Evolutionary conservation across 2,797 vertebrate genomes (phyloP), one percentile per base, ranked within the genome.

Genomic region (Mareca penelope): DNA sequence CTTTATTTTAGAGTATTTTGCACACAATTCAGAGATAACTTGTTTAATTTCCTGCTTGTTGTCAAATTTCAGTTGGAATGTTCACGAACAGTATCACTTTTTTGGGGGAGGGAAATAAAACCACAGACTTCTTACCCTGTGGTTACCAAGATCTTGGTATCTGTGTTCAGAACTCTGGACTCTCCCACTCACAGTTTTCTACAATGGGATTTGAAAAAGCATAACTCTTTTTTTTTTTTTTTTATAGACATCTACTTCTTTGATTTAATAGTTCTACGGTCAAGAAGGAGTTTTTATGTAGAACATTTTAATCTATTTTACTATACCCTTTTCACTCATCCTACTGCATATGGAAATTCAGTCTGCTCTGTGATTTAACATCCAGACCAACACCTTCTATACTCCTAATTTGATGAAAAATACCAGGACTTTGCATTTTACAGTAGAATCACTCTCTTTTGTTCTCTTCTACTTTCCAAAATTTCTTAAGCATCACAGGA

Each of bases 11-110:
- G 16, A 63, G 50, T 94, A 88, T 94, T 91, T 91, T 79, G 93
- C 80, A 91, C 46, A 55, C 55, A 78, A 28, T 80, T 72, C 77
- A 84, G 88, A 93, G 88, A 96, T 94, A 94, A 72, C 67, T 92
- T 72, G 50, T 92, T 95, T 94, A 90, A 95, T 95, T 95, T 96
- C 91, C 94, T 93, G 85, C 73, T 79, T 80, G 55, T 67, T 86
- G 80, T 93, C 91, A 95, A 82, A 64, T 50, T 79, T 60, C 63
- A 13, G 64, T 88, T 48, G 31, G 42, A 68, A 71, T 37, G 12
- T 79, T 87, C 75, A 83, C 55, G 50, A 85, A 24, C 19, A 57
- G 24, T 50, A 23, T 68, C 37, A 60, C 18, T 77, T 88, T 28
- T 2, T 73, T 83, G 1, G 11, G 18, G 17, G 44, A 50, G n/a